Base-by-base conservation (phyloP, 2,113 vertebrate genomes). In the Odontophorus gujanensis region DNA sequence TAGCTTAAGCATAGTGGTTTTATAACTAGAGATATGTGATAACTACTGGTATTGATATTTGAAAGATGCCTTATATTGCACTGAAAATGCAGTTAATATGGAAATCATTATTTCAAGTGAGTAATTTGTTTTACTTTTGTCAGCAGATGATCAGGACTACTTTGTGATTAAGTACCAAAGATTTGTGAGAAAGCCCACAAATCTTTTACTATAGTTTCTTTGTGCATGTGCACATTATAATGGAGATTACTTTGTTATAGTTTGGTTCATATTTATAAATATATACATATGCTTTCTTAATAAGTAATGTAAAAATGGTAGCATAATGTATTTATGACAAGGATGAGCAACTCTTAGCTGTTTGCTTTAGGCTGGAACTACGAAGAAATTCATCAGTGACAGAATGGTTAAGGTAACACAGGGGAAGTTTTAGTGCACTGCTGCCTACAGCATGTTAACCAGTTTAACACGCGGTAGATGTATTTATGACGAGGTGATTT, bases 331-430 rank as follows among this genome's bases (percentile, higher is more conserved):
- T 83, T 95, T 92, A 69, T 96, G 62, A 90, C 40, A 95, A 94
- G 93, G 95, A 94, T 95, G 62, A 94, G 94, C 94, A 96, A 95
- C 96, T 97, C 90, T 88, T 95, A 97, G 96, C 94, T 97, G 77
- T 97, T 95, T 96, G 85, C 95, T 96, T 75, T 97, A 97, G 95
- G 96, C 95, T 72, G 95, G 96, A 90, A 66, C 92, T 92, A 2
- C 96, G 95, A 96, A 97, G 96, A 97, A 95, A 87, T 63, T 93
- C 92, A 3, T 93, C 96, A 96, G 80, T 96, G 95, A 94, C 94
- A 96, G 71, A 97, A 43, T 96, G 96, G 94, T 96, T 95, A 96
- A 97, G 96, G 96, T 97, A 97, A 97, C 79, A 83, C 88, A 96
- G 95, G 96, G 95, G 81, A 93, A 96, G 92, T 81, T 20, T 92